Evolutionary conservation across 1,140 invertebrate genomes (phyloP).

Genomic region (Bradysia coprophila): DNA sequence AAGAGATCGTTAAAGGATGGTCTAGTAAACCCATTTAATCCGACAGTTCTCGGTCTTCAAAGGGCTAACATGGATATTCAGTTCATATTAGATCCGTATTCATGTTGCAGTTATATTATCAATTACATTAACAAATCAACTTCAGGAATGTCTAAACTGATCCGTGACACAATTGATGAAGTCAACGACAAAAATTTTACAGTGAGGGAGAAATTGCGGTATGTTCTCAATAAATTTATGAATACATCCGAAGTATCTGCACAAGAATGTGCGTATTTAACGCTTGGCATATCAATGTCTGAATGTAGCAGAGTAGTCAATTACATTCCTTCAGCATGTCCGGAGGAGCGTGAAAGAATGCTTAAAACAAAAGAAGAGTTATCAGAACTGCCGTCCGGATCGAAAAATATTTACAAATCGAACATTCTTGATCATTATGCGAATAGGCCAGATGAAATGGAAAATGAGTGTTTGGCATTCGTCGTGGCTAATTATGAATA

Average conservation of each 20-base stretch:
- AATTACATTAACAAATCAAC: slow-evolving; percentile 12
- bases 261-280: slow-evolving; percentile 15
- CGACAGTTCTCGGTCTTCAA: slow-evolving; percentile 9
- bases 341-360: not conserved
- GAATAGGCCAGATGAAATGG: not conserved
- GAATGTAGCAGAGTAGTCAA: slow-evolving; percentile 6
- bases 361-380: not conserved
- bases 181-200: not conserved
- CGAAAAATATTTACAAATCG: not conserved
- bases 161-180: slow-evolving; percentile 7
- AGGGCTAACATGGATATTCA: slow-evolving; percentile 17
- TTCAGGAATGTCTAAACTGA: slow-evolving; percentile 8
- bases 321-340: slow-evolving; percentile 5
- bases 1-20: slow-evolving; percentile 7
- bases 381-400: not conserved
- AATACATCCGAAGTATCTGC: slow-evolving; percentile 13
- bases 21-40: slow-evolving; percentile 13
- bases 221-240: slow-evolving; percentile 11
- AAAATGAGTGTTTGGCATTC: not conserved
- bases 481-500: not conserved
- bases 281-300: slow-evolving; percentile 9
- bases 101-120: slow-evolving; percentile 9
- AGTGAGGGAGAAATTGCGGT: slow-evolving; percentile 6
- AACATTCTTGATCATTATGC: not conserved
- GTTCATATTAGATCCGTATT: slow-evolving; percentile 12